Evolutionary conservation across 1,140 invertebrate genomes (phyloP), one percentile per base, ranked within the genome.

Genomic region (Diorhabda carinulata): DNA sequence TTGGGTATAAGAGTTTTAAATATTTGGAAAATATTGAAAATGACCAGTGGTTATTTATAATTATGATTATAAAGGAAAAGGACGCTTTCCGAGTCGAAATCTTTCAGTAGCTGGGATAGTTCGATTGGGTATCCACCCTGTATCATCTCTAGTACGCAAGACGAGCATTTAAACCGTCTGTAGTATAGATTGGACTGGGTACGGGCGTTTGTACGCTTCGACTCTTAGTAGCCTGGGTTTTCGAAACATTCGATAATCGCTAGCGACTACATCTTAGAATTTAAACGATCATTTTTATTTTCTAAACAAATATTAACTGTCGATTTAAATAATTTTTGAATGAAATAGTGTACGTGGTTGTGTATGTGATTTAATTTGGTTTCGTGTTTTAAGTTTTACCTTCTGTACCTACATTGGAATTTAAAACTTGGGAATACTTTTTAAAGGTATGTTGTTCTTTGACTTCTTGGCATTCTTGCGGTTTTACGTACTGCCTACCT

Each of bases 131-230:
- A 25, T 25, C 62, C 64, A 65, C 64, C 64, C 25, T 65, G 64
- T 65, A 65, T 10, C 41, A n/a, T 52, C 52, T 65, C 64, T 65
- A 65, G 52, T 65, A 65, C 64, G 64, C 64, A 65, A 65, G 64
- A 57, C 64, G 41, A 45, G 52, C 64, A 65, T 65, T 65, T 57
- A 65, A 65, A 65, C 64, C 64, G 64, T 65, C 64, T 65, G 64
- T 65, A 65, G 64, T 65, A 65, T 65, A 65, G 64, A 65, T 65
- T 65, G 64, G 52, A 57, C 64, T 10, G 64, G 62, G 62, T 64
- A 64, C 25, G 25, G 47, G 47, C 47, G 47, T 52, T 52, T 52
- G 47, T 65, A 65, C 64, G 64, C 64, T 65, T 7, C 41, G 43
- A 65, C 64, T 52, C 47, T 52, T n/a, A 52, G 47, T 52, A n/a